Evolutionary conservation across 2,797 vertebrate genomes (phyloP), one percentile per base, ranked within the genome.

Genomic region (Chrysolophus pictus): DNA sequence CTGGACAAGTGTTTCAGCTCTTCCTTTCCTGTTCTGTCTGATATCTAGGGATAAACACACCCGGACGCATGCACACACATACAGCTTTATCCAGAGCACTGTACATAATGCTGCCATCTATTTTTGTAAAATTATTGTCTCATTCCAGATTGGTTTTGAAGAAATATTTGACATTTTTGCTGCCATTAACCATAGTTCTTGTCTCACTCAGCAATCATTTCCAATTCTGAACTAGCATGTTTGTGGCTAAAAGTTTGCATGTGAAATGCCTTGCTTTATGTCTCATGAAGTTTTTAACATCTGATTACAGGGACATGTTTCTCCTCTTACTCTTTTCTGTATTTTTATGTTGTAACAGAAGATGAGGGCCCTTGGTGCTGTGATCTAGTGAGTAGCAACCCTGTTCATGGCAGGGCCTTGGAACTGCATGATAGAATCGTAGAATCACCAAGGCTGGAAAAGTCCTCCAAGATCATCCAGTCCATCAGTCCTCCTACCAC

Each of bases 21-120:
- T 96, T 97, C 96, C 96, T 95, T 95, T 96, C 96, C 97, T 96
- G 95, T 95, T 84, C 93, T 96, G 92, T 95, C 88, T 96, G 91
- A 91, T 95, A 97, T 96, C 95, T 96, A 89, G 84, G 90, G 92
- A 87, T 96, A 96, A 96, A 96, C 97, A 96, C 84, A 91, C 67
- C 55, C 26, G 0, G 60, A 46, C 63, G 39, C 75, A 91, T 29
- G 46, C 68, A 56, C 65, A 78, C 59, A 84, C 58, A 33, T 2
- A 35, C 55, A 74, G 69, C 11, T 60, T 87, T 90, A 47, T 79
- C 74, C 82, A 74, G 46, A 86, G 14, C 24, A 6, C 22, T 19
- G 26, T 22, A 11, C 35, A 19, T 49, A 55, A 0, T 24, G 29
- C 39, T 29, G 31, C 1, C 11, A 14, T 19, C 86, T 53, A 24